phyloP scores from a whole-genome alignment of 1,140 invertebrate genomes.

The Grapholita molesta region DNA sequence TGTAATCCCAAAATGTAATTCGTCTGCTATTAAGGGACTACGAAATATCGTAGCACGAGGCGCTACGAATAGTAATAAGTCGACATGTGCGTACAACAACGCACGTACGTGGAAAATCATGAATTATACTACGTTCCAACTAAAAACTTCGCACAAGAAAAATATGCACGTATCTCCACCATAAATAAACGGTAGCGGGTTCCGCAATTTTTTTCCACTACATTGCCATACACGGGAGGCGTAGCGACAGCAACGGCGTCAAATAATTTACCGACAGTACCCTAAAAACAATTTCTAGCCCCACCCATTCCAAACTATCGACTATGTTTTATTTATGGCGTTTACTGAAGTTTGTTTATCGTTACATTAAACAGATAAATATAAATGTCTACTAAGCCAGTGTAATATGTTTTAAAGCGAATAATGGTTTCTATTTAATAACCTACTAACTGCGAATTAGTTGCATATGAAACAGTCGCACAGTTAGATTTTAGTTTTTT shows the following conservation, averaged over 20 bases:
- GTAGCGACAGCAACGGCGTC: slow-evolving; percentile 3
- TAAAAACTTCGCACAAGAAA: not conserved
- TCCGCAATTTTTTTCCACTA: not conserved
- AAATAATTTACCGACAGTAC: slow-evolving; percentile 10
- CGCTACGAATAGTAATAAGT: not conserved
- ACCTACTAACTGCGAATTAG: too few species aligned
- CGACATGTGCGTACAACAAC: not conserved
- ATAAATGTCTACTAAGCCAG: not conserved
- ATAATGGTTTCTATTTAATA: not conserved
- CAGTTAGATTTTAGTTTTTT: too few species aligned
- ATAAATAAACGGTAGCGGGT: slow-evolving; percentile 9
- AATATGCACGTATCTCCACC: slow-evolving; percentile 4
- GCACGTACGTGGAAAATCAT: not conserved
- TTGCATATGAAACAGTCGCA: too few species aligned
- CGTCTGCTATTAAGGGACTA: not conserved
- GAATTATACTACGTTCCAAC: not conserved
- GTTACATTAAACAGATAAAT: not conserved
- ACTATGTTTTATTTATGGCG: slow-evolving; percentile 12
- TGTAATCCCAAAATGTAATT: not conserved
- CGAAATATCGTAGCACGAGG: not conserved
- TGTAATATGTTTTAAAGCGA: not conserved
- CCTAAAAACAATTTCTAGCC: slow-evolving; percentile 5
- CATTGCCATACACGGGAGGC: slow-evolving; percentile 12
- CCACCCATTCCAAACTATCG: not conserved
- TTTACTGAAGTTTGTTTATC: slow-evolving; percentile 4